phyloP scores from a whole-genome alignment of 2,888 invertebrate genomes.

The Pinctada fucata region DNA sequence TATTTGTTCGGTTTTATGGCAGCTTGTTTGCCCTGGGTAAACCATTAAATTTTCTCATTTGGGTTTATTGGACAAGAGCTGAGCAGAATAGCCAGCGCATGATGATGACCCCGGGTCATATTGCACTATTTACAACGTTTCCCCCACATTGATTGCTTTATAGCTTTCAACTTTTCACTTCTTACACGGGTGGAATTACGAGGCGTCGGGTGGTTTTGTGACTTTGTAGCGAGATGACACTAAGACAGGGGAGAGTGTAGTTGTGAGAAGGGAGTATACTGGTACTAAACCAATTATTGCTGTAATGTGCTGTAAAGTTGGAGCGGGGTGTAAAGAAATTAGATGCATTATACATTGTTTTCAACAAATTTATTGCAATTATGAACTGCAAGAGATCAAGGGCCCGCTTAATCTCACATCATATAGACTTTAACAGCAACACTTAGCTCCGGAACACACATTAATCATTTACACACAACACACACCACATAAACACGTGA shows the following conservation, averaged over 20 bases:
- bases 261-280: too few relatives aligned
- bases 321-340: neutral
- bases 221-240: too few relatives aligned
- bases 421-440: neutral
- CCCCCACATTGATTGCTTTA: conserved; percentile 1
- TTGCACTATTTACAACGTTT: conserved; percentile 3
- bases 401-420: conserved; percentile 2
- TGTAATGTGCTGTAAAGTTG: too few relatives aligned
- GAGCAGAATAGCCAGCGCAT: neutral
- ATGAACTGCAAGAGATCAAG: neutral
- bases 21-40: conserved; percentile 1
- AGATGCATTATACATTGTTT: neutral
- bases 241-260: too few relatives aligned
- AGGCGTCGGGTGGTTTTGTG: neutral
- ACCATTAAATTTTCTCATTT: conserved; percentile 4
- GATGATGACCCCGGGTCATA: neutral
- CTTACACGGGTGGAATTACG: neutral
- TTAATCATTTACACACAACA: too few relatives aligned
- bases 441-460: too few relatives aligned
- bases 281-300: too few relatives aligned
- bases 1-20: neutral
- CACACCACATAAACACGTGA: too few relatives aligned
- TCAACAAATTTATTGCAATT: conserved; percentile 14
- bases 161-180: conserved; percentile 4
- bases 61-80: neutral